Evolutionary conservation across 2,113 vertebrate species (phyloP), one percentile per base, ranked within the genome.

Genomic region (Puntigrus tetrazona): DNA sequence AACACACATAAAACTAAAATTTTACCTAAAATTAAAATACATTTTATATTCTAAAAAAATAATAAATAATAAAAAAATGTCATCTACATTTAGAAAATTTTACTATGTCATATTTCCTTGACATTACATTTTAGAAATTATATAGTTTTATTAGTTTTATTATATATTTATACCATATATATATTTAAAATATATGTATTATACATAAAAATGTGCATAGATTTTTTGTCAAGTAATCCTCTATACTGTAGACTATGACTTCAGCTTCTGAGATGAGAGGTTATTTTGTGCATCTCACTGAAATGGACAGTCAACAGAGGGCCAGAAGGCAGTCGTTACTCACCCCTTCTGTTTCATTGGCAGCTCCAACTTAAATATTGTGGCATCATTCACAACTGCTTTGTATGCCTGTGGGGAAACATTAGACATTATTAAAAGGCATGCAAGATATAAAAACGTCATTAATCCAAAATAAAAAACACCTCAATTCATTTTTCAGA

Each of bases 351-450:
- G 98, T 91, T 99, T 99, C 95, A 97, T 88, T 74, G 98, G 98
- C 85, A 99, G 96, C 91, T 99, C 98, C 94, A 99, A 94, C 94
- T 99, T 99, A 95, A 99, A 99, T 94, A 99, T 99, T 8, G 97
- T 98, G 92, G 98, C 98, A 89, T 99, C 98, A 82, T 99, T 99
- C 90, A 99, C 98, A 84, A 99, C 98, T 77, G 98, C 98, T 94
- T 99, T 99, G 91, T 99, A 99, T 0, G 98, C 98, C 98, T 99
- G 73, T 9, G 91, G 1, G 91, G 89, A 80, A 84, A 80, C 16
- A 0, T 29, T 74, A 74, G 0, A 47, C n/a, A 29, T 1, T 3
- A 29, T 52, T 76, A 16, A 63, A 36, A 52, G 20, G 47, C 36
- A 22, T 0, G 29, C 1, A 11, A 45, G 27, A 36, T 10, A 61